Evolutionary conservation across 2,888 invertebrate species (phyloP), one percentile per base, ranked within the genome.

Genomic region (Macrophya alboannulata): DNA sequence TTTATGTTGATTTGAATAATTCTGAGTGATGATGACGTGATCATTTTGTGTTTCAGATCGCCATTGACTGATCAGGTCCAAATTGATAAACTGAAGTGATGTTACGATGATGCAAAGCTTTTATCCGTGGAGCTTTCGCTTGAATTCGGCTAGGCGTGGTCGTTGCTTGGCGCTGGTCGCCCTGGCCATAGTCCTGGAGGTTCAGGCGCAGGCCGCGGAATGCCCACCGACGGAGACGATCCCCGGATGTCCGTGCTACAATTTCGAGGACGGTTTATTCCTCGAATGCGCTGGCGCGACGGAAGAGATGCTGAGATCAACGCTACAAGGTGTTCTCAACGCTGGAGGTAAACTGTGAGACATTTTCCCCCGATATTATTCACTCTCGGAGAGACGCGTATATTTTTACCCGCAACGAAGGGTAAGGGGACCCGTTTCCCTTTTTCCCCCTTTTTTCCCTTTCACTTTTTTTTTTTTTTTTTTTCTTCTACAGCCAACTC

Each of bases 191-290:
- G 59, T 81, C 81, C 62, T 81, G 48, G 59, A 81, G 81, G 51
- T 76, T 82, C 85, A 55, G 12, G 90, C 90, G 17, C 92, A 93
- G 84, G 89, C 90, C 43, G 91, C 91, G 74, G 92, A 93, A 87
- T 93, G 93, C 86, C 92, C 93, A 25, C 90, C 92, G 10, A 89
- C 91, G 45, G 92, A 92, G 86, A 89, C 89, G 40, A 93, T 92
- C 84, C 97, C 97, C 74, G 96, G 96, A 88, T 98, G 98, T 94
- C 97, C 98, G 1, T 98, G 98, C 94, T 98, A 98, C 95, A 97
- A 97, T 94, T 97, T 98, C 94, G 98, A 98, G 94, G 98, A 98
- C 94, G 98, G 97, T 86, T 95, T 98, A 87, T 97, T 97, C 94
- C 95, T 98, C 92, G 98, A 98, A 94, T 98, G 98, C 93, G 97